Percentiles rank a stretch among this genome's conserved stretches.
These are phyloP conservation scores for Istiophorus platypterus DNA, from an alignment of 2,113 vertebrate species.

Conservation along the genomic window DNA sequence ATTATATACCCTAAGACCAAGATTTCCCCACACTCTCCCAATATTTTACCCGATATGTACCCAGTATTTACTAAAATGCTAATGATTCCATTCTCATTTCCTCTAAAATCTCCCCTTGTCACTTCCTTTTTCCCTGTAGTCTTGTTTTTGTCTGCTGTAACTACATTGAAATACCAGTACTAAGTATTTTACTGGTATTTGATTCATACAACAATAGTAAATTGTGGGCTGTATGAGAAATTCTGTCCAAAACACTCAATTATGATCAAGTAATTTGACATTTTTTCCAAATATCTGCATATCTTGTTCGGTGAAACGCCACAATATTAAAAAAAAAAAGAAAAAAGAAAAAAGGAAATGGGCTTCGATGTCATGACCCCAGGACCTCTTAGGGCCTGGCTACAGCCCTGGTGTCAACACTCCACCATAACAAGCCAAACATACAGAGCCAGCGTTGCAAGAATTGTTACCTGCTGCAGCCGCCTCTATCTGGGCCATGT, in stretches of 20 bases:
- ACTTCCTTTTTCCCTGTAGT: not conserved
- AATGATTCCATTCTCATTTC: not conserved
- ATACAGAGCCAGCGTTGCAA: not conserved
- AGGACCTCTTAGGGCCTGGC: too few relatives aligned
- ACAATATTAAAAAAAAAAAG: too few relatives aligned
- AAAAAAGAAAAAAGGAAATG: too few relatives aligned
- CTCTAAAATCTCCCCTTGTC: too few relatives aligned
- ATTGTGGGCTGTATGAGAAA: not conserved
- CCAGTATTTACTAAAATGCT: too few relatives aligned
- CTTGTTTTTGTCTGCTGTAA: not conserved
- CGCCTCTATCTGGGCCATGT: slow-evolving; percentile 89
- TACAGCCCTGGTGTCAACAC: not conserved
- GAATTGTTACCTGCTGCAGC: slow-evolving; percentile 87
- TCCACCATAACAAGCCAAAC: not conserved
- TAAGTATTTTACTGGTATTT: not conserved
- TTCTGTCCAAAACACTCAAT: too few relatives aligned
- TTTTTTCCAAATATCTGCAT: not conserved
- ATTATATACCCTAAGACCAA: too few relatives aligned
- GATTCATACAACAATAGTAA: not conserved
- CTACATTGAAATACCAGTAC: too few relatives aligned
- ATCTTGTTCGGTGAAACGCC: too few relatives aligned
- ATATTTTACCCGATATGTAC: too few relatives aligned
- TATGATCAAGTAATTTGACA: not conserved
- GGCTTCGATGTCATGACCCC: too few relatives aligned
- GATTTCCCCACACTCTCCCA: too few relatives aligned